phyloP scores from a whole-genome alignment of 2,113 vertebrate genomes.

The Tragulus kanchil region DNA sequence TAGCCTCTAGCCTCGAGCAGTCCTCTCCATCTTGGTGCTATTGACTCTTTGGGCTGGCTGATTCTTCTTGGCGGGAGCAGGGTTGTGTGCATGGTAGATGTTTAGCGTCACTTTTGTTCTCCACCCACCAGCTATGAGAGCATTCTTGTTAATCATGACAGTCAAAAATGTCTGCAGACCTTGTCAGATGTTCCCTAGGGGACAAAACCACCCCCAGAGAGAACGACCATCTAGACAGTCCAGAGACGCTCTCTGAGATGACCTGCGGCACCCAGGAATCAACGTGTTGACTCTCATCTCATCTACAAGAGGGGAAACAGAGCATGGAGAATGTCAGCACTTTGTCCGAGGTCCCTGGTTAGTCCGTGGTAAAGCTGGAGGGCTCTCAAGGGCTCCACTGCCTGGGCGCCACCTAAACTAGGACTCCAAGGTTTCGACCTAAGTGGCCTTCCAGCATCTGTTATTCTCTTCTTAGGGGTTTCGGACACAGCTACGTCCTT shows the following conservation, averaged over 20 bases:
- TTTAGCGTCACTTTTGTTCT: neutral
- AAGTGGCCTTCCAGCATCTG: neutral
- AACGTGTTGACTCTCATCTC: neutral
- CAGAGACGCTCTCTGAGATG: neutral
- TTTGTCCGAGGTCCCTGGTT: neutral
- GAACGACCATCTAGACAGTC: neutral
- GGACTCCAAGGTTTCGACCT: neutral
- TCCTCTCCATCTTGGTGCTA: neutral
- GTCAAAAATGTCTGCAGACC: neutral
- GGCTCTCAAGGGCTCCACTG: too few relatives aligned
- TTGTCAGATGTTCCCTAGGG: neutral
- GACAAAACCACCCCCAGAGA: neutral
- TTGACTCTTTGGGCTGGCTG: neutral
- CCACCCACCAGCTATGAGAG: neutral
- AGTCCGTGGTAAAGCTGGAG: neutral
- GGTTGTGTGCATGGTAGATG: too few relatives aligned
- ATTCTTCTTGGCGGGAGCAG: neutral
- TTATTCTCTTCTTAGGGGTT: neutral
- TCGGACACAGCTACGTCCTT: neutral
- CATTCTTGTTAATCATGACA: neutral
- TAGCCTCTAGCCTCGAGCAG: neutral
- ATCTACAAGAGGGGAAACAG: neutral
- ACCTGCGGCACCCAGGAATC: neutral
- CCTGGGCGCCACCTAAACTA: neutral
- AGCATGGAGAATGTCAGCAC: neutral